Conservation (phyloP, 2,113 vertebrate species). For the Nycticorax nycticorax region DNA sequence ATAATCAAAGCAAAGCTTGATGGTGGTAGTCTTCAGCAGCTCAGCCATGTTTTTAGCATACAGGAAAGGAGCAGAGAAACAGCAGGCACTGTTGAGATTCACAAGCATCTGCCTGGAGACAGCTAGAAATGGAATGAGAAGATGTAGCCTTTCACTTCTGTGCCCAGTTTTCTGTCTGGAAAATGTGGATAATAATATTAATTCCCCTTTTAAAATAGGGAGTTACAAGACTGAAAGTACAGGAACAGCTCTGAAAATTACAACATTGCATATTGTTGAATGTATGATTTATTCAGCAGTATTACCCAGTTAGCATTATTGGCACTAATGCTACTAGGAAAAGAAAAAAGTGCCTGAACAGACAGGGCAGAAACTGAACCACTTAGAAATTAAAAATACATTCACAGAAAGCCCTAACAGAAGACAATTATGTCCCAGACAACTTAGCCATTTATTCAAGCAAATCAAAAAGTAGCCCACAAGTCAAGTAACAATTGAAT, state of each 20-base stretch:
- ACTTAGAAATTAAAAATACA: conserved; percentile 42
- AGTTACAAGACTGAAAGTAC: neutral
- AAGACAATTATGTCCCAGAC: neutral
- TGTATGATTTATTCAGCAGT: conserved; percentile 1
- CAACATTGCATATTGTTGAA: neutral
- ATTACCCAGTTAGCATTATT: neutral
- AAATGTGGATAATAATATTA: neutral
- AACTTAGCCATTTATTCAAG: neutral
- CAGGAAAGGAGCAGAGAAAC: neutral
- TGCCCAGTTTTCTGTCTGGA: neutral
- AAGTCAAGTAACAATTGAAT: conserved; percentile 50
- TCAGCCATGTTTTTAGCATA: neutral
- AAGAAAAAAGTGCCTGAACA: neutral
- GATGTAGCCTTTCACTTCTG: neutral
- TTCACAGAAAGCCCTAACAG: conserved; percentile 1
- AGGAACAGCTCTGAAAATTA: neutral
- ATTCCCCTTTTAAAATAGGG: neutral
- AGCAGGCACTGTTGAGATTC: neutral
- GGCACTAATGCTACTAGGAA: neutral
- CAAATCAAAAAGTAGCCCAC: conserved; percentile 9
- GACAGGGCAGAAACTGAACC: neutral
- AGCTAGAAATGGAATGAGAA: neutral
- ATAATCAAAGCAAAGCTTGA: neutral
- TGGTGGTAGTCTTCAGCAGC: neutral
- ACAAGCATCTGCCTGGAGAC: neutral